Conservation (phyloP, 2,113 vertebrate genomes). For the Uria aalge region DNA sequence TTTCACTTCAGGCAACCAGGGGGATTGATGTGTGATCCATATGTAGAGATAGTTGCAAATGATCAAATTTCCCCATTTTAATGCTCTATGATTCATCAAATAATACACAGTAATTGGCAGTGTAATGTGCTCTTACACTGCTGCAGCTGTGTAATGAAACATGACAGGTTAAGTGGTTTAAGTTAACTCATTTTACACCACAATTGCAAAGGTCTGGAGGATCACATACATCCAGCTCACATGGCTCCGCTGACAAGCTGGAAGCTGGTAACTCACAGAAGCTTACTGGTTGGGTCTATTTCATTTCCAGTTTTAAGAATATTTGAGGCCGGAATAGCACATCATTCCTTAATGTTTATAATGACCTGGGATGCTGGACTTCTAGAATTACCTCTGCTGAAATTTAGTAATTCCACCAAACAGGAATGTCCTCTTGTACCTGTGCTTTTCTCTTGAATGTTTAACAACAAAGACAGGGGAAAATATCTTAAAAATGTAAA, state of each 20-base stretch:
- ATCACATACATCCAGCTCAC: background rate
- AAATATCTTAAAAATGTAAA: background rate
- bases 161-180: background rate
- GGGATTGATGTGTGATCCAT: background rate
- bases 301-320: background rate
- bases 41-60: background rate
- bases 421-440: background rate
- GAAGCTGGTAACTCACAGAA: background rate
- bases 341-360: background rate
- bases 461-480: background rate
- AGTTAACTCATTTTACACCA: background rate
- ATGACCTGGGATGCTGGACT: background rate
- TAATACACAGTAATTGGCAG: background rate
- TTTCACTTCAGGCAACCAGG: background rate
- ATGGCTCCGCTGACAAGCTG: background rate
- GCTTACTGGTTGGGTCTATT: background rate
- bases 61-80: background rate
- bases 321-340: background rate
- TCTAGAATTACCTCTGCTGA: background rate
- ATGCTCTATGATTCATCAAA: background rate
- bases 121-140: background rate
- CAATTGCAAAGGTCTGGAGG: background rate
- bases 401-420: background rate
- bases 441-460: background rate
- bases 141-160: background rate